Base-by-base conservation (phyloP, 2,113 vertebrate genomes). In the Nannospalax galili region DNA sequence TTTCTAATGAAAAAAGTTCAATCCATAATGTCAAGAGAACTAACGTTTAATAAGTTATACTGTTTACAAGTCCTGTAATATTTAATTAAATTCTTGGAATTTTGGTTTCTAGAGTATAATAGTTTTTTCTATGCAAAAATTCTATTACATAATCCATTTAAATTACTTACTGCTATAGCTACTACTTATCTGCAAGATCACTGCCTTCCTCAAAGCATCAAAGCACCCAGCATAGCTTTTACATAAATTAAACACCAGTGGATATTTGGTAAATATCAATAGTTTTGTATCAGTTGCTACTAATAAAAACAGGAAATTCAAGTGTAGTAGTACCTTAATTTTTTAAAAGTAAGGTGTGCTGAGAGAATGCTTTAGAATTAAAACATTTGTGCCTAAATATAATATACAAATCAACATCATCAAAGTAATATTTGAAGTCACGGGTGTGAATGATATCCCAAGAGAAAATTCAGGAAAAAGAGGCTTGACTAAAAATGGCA, bases 181-280 rank as follows among this genome's bases (percentile, higher is more conserved):
- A 52, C n/a, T 40, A 93, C 69, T 91, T 5, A 82, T 62, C 35
- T 84, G 67, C 40, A 88, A 40, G n/a, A 79, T 91, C 35, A 48
- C 9, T 85, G 56, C 22, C 42, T 94, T 89, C 45, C 22, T 84
- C 42, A 35, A 79, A 93, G 32, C 74, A 92, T 84, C 42, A 35
- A 79, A 93, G 32, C 74, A 92, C 16, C 42, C 67, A 88, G 37
- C 1, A 48, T 16, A 72, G n/a, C 32, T 48, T 87, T 96, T 93
- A 92, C 58, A 84, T 56, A 93, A 91, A 87, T 42, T 94, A 92
- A 35, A 28, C 75, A 64, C 42, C 7, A 42, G 72, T 20, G 79
- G 86, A 84, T 74, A 37, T 85, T 82, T 89, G n/a, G 65, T 48
- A 96, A 92, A 96, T 90, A 72, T 84, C 92, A 95, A 77, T 69